Base-by-base conservation (phyloP, 2,797 vertebrate genomes). In the Gymnocypris eckloni region DNA sequence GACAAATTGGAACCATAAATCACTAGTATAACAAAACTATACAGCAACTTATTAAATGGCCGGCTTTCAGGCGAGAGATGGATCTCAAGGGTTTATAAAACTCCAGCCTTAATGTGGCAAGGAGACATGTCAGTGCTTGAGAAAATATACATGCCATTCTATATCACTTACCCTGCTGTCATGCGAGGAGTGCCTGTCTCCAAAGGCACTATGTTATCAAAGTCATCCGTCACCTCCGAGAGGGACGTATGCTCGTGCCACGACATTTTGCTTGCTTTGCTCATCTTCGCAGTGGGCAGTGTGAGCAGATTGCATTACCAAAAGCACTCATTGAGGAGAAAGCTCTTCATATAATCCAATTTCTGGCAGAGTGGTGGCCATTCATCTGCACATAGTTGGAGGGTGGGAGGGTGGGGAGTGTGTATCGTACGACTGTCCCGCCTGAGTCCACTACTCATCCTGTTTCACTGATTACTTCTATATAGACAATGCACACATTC, bases 251-350 rank as follows among this genome's bases (percentile, higher is more conserved):
- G 81, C 76, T 85, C 66, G 76, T 84, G 86, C 69, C 84, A 78
- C 11, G 37, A 73, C 72, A 45, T 87, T 84, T 81, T 52, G 76
- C 64, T 83, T 61, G 33, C 59, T 81, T 25, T n/a, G 86, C 87
- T 81, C 82, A 87, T 56, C 85, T 89, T 82, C 81, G 79, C 78
- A 82, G 75, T 79, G 83, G 87, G 79, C 86, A 82, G 86, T 82
- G 80, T 88, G 81, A 79, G 73, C 75, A 88, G 87, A 91, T 91
- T 87, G 83, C 87, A 88, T 90, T 88, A 90, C 80, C 86, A 86
- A 79, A 28, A 88, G 77, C 81, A 88, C 84, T 86, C 87, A 73
- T 89, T 70, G 84, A 88, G 86, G 86, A 88, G 56, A 89, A 88
- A 87, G 84, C 87, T 77, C 85, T 89, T 78, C 81, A 86, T 88